A percentile compares a stretch with the other conserved stretches of the same genome.
These are phyloP conservation scores for Tapera naevia DNA, from an alignment of 2,797 vertebrate species.

Conservation along the genomic window DNA sequence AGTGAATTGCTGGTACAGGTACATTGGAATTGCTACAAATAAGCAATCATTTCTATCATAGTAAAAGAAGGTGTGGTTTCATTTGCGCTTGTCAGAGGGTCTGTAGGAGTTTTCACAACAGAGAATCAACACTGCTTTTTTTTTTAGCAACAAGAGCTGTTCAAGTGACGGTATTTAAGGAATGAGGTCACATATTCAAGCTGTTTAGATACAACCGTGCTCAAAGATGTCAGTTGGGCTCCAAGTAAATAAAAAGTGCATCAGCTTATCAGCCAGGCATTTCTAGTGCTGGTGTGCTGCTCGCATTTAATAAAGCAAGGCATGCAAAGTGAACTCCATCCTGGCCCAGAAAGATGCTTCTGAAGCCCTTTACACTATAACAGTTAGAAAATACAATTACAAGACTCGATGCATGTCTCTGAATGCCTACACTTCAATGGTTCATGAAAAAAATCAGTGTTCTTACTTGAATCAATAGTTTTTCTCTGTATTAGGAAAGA, in stretches of 20 bases:
- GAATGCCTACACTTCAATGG: too few relatives aligned
- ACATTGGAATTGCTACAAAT: background rate
- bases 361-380: background rate
- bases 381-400: background rate
- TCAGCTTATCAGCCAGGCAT: conserved; percentile 9
- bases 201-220: conserved; percentile 63
- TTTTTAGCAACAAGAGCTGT: conserved; percentile 65
- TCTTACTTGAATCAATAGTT: background rate
- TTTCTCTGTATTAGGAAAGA: background rate
- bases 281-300: background rate
- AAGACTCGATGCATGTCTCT: background rate
- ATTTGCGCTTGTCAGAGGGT: background rate
- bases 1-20: background rate
- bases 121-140: conserved; percentile 47
- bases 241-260: conserved; percentile 43
- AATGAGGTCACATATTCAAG: conserved; percentile 64
- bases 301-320: background rate
- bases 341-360: background rate
- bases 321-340: background rate
- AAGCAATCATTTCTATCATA: background rate
- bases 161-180: conserved; percentile 70
- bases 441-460: background rate
- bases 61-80: background rate
- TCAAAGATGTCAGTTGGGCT: conserved; percentile 56
- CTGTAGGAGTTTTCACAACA: conserved; percentile 35